These are phyloP conservation scores for Daubentonia madagascariensis DNA, from an alignment of 2,113 vertebrate genomes.

Conservation along the genomic window DNA sequence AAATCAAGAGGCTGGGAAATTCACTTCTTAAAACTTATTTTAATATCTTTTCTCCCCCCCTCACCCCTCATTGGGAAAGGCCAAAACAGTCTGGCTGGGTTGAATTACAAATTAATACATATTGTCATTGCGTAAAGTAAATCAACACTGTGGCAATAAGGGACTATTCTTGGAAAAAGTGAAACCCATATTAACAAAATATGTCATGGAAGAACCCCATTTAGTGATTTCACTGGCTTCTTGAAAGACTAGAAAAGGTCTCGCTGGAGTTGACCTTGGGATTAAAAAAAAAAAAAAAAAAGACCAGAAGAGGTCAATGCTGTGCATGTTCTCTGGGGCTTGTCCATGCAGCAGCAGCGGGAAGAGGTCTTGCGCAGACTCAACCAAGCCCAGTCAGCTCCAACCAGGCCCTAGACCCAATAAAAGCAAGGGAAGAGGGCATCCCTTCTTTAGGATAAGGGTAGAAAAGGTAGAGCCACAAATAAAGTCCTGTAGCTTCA, in stretches of 20 bases:
- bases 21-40: slow-evolving; percentile 86
- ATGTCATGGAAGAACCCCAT: slow-evolving; percentile 62
- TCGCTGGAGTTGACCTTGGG: too few species aligned
- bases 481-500: not conserved
- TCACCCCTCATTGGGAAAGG: slow-evolving; percentile 79
- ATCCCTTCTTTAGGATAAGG: not conserved
- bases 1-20: slow-evolving; percentile 76
- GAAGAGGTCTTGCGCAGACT: slow-evolving; percentile 41
- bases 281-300: too few species aligned
- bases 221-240: slow-evolving; percentile 59
- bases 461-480: not conserved
- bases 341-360: not conserved
- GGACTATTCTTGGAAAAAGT: slow-evolving; percentile 79
- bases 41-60: slow-evolving; percentile 82
- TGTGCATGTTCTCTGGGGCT: slow-evolving; percentile 6
- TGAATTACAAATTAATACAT: slow-evolving; percentile 87
- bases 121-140: slow-evolving; percentile 78
- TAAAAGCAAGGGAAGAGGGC: not conserved
- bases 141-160: slow-evolving; percentile 82
- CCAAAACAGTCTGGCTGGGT: slow-evolving; percentile 82
- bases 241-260: slow-evolving; percentile 31
- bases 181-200: slow-evolving; percentile 84
- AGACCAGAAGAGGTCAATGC: not conserved
- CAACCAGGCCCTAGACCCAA: slow-evolving; percentile 50
- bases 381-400: slow-evolving; percentile 67